phyloP scores from a whole-genome alignment of 1,140 invertebrate species.

The Apis florea region DNA sequence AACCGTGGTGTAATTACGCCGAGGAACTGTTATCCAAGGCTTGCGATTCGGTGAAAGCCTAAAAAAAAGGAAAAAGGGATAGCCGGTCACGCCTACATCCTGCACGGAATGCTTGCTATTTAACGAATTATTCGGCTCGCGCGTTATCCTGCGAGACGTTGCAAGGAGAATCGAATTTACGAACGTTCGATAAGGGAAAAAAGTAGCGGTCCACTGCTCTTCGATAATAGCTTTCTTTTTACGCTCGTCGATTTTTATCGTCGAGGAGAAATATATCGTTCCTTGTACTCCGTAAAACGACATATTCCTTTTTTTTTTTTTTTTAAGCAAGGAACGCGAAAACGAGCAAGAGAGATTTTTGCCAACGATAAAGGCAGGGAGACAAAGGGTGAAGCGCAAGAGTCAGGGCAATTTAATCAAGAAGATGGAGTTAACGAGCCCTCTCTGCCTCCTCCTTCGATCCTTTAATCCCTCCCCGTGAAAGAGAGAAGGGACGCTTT shows the following conservation, averaged over 20 bases:
- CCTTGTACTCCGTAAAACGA: not conserved
- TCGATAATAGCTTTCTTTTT: too few species aligned
- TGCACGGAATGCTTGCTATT: slow-evolving; percentile 21
- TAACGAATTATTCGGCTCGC: slow-evolving; percentile 22
- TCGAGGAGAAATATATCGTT: not conserved
- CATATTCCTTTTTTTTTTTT: not conserved
- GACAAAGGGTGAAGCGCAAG: slow-evolving; percentile 8
- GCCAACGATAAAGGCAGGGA: slow-evolving; percentile 16
- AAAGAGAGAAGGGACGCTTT: not conserved
- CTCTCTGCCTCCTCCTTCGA: slow-evolving; percentile 7
- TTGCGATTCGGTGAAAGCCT: slow-evolving; percentile 36
- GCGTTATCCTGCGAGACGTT: slow-evolving; percentile 17
- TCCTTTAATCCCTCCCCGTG: slow-evolving; percentile 31
- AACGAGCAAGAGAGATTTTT: not conserved
- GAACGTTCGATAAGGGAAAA: not conserved
- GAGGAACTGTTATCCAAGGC: slow-evolving; percentile 8
- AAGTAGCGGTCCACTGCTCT: too few species aligned
- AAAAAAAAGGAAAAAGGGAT: slow-evolving; percentile 4
- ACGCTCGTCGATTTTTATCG: not conserved
- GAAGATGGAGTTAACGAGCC: slow-evolving; percentile 49
- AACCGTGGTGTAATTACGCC: slow-evolving; percentile 2
- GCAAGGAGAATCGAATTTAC: not conserved
- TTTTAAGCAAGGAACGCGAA: not conserved
- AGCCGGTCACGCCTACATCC: slow-evolving; percentile 42
- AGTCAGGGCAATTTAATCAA: slow-evolving; percentile 49